These are phyloP conservation scores for Oncorhynchus tshawytscha DNA, from an alignment of 2,113 vertebrate genomes.

Conservation along the genomic window DNA sequence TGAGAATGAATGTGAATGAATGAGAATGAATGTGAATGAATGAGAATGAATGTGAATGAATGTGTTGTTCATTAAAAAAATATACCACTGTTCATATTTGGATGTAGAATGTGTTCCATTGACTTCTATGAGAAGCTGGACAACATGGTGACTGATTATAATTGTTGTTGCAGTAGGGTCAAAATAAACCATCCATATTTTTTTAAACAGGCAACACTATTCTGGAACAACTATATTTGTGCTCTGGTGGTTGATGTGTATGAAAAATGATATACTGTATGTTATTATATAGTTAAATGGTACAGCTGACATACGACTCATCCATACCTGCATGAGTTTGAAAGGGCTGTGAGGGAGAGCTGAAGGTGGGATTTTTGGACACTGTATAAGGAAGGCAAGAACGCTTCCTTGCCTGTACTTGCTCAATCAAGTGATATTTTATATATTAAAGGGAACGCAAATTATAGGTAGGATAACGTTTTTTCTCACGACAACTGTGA, in stretches of 20 bases:
- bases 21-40: too few relatives aligned
- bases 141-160: conserved; percentile 58
- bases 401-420: too few relatives aligned
- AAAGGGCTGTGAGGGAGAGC: too few relatives aligned
- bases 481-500: not conserved
- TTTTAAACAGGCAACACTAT: conserved; percentile 64
- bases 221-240: conserved; percentile 4
- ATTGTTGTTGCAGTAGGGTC: conserved; percentile 71
- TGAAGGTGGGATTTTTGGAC: too few relatives aligned
- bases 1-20: conserved; percentile 50
- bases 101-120: conserved; percentile 75
- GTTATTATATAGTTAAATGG: too few relatives aligned
- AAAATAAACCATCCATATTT: conserved; percentile 81
- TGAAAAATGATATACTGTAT: too few relatives aligned
- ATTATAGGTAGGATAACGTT: not conserved
- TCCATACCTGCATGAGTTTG: too few relatives aligned
- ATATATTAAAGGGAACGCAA: not conserved
- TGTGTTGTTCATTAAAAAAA: conserved; percentile 56
- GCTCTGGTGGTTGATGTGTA: not conserved
- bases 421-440: too few relatives aligned
- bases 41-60: conserved; percentile 61
- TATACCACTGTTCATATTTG: conserved; percentile 69
- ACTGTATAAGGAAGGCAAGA: too few relatives aligned
- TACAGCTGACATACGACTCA: too few relatives aligned
- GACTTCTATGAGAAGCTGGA: conserved; percentile 59